These are phyloP conservation scores for Pseudocheirus occidentalis DNA, from an alignment of 2,797 vertebrate genomes.

Conservation along the genomic window DNA sequence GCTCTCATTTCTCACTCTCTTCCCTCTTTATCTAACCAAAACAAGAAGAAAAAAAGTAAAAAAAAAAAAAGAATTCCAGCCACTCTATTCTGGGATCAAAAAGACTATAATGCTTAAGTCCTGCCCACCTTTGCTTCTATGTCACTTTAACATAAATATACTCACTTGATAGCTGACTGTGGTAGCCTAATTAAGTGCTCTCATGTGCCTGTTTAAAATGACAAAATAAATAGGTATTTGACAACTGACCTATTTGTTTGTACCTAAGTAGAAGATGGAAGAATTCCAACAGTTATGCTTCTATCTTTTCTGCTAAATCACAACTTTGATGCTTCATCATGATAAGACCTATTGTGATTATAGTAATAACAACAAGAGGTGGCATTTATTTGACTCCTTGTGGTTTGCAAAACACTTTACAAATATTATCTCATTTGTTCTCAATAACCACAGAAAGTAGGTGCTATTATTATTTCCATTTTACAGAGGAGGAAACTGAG, in stretches of 20 bases:
- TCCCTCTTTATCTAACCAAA: background rate
- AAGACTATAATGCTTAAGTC: background rate
- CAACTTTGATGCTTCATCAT: background rate
- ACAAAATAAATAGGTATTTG: conserved; percentile 33
- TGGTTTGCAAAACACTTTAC: background rate
- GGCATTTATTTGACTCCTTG: background rate
- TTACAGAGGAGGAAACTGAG: background rate
- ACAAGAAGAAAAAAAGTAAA: background rate
- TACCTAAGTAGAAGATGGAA: conserved; percentile 35
- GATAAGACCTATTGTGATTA: background rate
- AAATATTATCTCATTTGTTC: background rate
- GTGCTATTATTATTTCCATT: background rate
- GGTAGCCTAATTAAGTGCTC: background rate
- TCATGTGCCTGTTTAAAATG: background rate
- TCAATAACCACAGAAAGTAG: background rate
- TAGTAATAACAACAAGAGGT: background rate
- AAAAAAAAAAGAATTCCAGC: background rate
- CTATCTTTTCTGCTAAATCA: conserved; percentile 7
- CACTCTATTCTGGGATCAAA: background rate
- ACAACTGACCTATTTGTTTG: conserved; percentile 28
- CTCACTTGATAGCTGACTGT: conserved; percentile 17
- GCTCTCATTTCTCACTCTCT: background rate
- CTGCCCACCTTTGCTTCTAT: background rate
- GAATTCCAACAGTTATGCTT: background rate
- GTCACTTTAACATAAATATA: background rate